Evolutionary conservation across 1,140 invertebrate species (phyloP).

Genomic region (Myzus persicae): DNA sequence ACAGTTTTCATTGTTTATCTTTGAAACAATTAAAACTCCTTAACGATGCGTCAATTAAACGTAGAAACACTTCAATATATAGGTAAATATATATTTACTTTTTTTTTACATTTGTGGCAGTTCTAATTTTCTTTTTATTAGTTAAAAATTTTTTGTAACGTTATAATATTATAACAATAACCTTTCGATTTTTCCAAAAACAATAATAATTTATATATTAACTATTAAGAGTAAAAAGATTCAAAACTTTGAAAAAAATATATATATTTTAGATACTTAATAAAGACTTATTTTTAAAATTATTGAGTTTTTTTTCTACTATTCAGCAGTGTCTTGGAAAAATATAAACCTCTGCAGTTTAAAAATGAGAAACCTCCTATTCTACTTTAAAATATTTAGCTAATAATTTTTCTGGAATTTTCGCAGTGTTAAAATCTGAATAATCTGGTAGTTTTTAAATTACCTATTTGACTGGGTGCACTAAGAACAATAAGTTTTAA

Average conservation of each 20-base stretch:
- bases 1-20: not conserved
- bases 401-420: too few relatives aligned
- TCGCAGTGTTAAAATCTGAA: too few relatives aligned
- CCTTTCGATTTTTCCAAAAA: not conserved
- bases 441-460: too few relatives aligned
- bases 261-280: too few relatives aligned
- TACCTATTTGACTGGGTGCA: too few relatives aligned
- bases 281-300: too few relatives aligned
- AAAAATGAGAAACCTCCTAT: too few relatives aligned
- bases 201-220: too few relatives aligned
- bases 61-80: not conserved
- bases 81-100: not conserved
- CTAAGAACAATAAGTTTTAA: too few relatives aligned
- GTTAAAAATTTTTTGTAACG: not conserved
- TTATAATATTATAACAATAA: not conserved
- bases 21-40: not conserved
- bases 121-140: too few relatives aligned
- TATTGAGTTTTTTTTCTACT: not conserved
- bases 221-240: not conserved
- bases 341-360: not conserved
- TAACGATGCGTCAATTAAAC: not conserved
- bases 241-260: too few relatives aligned
- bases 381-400: too few relatives aligned
- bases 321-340: not conserved
- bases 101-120: not conserved